A percentile compares a stretch with the other conserved stretches of the same genome.
Conservation (phyloP, 2,888 invertebrate species). For the Blastobasis adustella region DNA sequence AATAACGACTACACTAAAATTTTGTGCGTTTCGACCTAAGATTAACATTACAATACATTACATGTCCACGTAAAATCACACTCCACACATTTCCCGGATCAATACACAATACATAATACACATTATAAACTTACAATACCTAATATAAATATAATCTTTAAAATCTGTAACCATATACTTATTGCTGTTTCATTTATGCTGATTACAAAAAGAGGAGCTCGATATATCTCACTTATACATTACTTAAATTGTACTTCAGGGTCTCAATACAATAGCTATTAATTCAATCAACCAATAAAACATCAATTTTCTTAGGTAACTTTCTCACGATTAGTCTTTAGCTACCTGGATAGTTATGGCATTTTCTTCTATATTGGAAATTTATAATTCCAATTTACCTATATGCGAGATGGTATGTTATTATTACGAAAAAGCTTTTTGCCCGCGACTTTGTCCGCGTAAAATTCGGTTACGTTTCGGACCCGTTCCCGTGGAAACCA, state of each 20-base stretch:
- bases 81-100: not conserved
- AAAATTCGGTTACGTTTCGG: too few relatives aligned
- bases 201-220: slow-evolving; percentile 57
- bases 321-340: slow-evolving; percentile 25
- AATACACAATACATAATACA: slow-evolving; percentile 14
- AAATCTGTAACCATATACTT: slow-evolving; percentile 41
- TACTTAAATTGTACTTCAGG: slow-evolving; percentile 48
- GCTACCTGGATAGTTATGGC: slow-evolving; percentile 26
- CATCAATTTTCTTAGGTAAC: slow-evolving; percentile 16
- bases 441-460: too few relatives aligned
- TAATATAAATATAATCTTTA: slow-evolving; percentile 4
- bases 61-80: slow-evolving; percentile 24
- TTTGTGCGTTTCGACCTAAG: slow-evolving; percentile 71
- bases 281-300: not conserved
- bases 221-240: slow-evolving; percentile 56
- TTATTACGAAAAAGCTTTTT: too few relatives aligned
- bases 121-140: slow-evolving; percentile 24
- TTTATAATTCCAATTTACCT: too few relatives aligned
- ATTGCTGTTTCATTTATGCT: slow-evolving; percentile 71
- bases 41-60: slow-evolving; percentile 35
- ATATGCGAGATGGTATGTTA: too few relatives aligned
- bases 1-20: slow-evolving; percentile 55
- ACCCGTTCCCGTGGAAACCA: too few relatives aligned
- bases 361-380: slow-evolving; percentile 3
- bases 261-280: slow-evolving; percentile 8